These are phyloP conservation scores for Leucozona laternaria DNA, from an alignment of 2,888 invertebrate species.

Conservation along the genomic window DNA sequence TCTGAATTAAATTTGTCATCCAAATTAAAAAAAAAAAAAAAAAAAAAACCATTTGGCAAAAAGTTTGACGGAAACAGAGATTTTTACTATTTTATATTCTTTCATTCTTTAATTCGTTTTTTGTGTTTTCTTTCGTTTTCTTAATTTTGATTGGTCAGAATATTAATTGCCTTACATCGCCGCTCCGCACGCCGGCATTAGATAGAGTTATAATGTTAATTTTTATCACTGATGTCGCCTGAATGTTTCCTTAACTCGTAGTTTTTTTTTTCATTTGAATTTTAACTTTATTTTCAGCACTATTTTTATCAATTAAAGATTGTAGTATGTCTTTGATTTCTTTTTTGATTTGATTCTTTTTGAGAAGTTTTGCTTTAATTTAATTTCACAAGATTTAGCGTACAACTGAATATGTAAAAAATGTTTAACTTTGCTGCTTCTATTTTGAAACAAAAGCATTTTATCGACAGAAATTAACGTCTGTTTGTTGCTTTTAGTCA, in stretches of 20 bases:
- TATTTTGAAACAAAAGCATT: too few species aligned
- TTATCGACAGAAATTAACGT: too few species aligned
- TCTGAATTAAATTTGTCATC: constrained; percentile 65
- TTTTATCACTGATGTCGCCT: constrained; percentile 28
- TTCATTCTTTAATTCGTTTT: neutral
- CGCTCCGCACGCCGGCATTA: too few species aligned
- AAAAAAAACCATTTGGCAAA: neutral
- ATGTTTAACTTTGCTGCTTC: too few species aligned
- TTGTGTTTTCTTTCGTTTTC: neutral
- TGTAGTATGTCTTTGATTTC: too few species aligned
- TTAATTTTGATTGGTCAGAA: neutral
- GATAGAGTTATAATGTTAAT: too few species aligned
- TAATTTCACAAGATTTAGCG: too few species aligned
- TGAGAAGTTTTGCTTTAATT: too few species aligned
- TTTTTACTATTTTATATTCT: neutral
- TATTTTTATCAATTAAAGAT: too few species aligned
- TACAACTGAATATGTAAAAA: too few species aligned
- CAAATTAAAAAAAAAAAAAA: constrained; percentile 26
- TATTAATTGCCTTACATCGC: constrained; percentile 47
- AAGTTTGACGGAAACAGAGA: constrained; percentile 40
- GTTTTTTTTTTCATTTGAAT: neutral
- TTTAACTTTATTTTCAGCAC: neutral
- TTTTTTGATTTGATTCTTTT: too few species aligned
- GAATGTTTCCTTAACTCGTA: constrained; percentile 41
- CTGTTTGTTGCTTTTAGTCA: too few species aligned